Evolutionary conservation across 2,888 invertebrate species (phyloP), one percentile per base, ranked within the genome.

Genomic region (Tupiocoris notatus): DNA sequence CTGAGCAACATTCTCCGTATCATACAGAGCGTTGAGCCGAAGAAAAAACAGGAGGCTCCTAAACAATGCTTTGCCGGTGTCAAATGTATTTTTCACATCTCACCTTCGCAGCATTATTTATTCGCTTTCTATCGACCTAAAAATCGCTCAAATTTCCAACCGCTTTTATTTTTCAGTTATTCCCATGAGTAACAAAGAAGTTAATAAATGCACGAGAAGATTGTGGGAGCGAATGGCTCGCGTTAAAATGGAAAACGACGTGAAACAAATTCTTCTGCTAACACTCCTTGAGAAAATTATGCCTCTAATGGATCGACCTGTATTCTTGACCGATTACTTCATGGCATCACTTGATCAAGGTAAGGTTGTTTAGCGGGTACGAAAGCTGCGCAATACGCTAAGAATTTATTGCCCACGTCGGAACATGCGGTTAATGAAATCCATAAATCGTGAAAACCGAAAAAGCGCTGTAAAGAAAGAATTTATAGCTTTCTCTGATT

Each of bases 291-390:
- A 96, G 83, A 88, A 91, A 74, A 88, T 96, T 23, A 87, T 97
- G 86, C 89, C 91, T 18, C 88, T 93, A 84, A 87, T 97, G 80
- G 88, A 89, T 57, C 90, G 91, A 81, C 96, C 97, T 9, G 86
- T 95, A 74, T 86, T 93, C 78, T 87, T 96, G 81, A 94, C 95
- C 1, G 97, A 97, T 83, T 96, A 96, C 85, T 87, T 98, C 21
- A 93, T 95, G 87, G 92, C 94, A 82, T 94, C 95, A 0, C 88
- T 96, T 79, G 92, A 95, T 82, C 88, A 91, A 64, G 92, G 92
- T 90, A 83, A 82, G n/a, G n/a, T n/a, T n/a, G n/a, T n/a, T n/a
- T n/a, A n/a, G n/a, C n/a, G n/a, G n/a, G n/a, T n/a, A n/a, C n/a
- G n/a, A n/a, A n/a, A n/a, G n/a, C n/a, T n/a, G n/a, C n/a, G n/a